Base-by-base conservation (phyloP, 1,140 invertebrate species). In the Yoshiicerus persimilis region DNA sequence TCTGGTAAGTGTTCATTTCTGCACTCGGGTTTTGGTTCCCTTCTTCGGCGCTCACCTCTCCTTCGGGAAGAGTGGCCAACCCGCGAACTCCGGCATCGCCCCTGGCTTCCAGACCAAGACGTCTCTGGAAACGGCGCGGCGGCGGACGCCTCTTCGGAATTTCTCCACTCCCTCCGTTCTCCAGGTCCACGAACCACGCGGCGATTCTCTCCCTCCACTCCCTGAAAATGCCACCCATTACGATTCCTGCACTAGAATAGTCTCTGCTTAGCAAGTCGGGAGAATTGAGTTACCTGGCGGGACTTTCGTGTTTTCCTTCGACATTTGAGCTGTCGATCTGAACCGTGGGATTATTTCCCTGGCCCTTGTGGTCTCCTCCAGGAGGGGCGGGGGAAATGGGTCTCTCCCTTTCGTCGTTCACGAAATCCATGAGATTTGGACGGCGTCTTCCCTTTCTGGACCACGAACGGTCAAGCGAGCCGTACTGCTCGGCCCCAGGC, bases 171-270 rank as follows among this genome's bases (percentile, higher is more conserved):
- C 87, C 96, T 91, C 97, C 96, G 91, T 95, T 96, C 92, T 97
- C 96, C 92, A 96, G 97, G 87, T 97, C 96, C 88, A 96, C 95
- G 89, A 98, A 93, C 97, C 97, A 98, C 20, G 96, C 96, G 92
- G 97, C 96, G 90, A 98, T 97, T 92, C 97, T 97, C 92, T 97
- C 95, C 39, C 96, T 93, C 96, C 96, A 97, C 89, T 96, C 95
- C 92, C 95, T 95, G 91, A 88, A 93, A 30, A 13, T 66, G 93
- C 92, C 16, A 84, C 87, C 64, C 13, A 88, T 39, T 36, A 34
- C 9, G 3, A 30, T 86, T 27, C 20, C 4, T 41, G 25, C 2
- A 3, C 23, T 1, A 9, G 10, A 56, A 85, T 16, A 6, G 27
- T 56, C 11, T 0, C 9, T 56, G 1, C 10, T 9, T 86, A 27